phyloP scores from a whole-genome alignment of 1,140 invertebrate species.

The Macrobrachium rosenbergii region DNA sequence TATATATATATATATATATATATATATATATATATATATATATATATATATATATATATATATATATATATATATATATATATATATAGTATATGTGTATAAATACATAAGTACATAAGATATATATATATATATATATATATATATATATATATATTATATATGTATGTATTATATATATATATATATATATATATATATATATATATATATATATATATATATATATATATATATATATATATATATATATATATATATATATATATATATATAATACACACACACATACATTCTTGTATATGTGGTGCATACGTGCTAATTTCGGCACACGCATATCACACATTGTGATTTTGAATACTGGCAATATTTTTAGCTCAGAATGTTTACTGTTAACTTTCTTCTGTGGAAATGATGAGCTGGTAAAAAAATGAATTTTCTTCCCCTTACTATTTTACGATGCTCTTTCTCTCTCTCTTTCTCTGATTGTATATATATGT shows the following conservation, averaged over 20 bases:
- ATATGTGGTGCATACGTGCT: not conserved
- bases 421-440: no score
- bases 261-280: constrained; percentile 27
- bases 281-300: no score
- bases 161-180: not conserved
- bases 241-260: constrained; percentile 23
- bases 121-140: constrained; percentile 27
- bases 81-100: constrained; percentile 19
- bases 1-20: not conserved
- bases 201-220: constrained; percentile 27
- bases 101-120: no score
- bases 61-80: constrained; percentile 23
- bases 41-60: constrained; percentile 27
- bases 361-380: no score
- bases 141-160: not conserved
- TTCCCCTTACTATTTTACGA: no score
- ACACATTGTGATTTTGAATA: no score
- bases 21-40: constrained; percentile 7
- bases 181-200: constrained; percentile 27
- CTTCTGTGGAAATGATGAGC: no score
- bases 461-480: no score
- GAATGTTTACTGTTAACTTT: no score
- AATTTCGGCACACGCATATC: no score
- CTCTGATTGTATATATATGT: no score
- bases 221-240: constrained; percentile 24